Conservation (phyloP, 2,113 vertebrate genomes). For the western clawed frog (Xenopus tropicalis) region DNA sequence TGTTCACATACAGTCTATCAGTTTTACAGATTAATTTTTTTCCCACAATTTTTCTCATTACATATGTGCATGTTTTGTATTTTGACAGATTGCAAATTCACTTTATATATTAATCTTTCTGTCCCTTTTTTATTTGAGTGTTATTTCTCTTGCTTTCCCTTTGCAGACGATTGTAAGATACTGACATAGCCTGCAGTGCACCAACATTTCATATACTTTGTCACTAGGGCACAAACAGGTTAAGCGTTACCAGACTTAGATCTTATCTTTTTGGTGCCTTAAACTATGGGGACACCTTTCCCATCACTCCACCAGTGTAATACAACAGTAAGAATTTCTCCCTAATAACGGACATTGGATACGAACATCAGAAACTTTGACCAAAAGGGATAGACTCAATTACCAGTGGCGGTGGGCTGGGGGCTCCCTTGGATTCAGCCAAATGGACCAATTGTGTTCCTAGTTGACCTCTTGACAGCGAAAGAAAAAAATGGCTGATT, state of each 20-base stretch:
- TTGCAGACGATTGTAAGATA: no score
- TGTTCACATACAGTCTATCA: no score
- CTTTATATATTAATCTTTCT: no score
- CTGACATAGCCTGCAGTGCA: no score
- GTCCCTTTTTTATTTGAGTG: no score
- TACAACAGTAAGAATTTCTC: constrained; percentile 71
- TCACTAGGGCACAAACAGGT: constrained; percentile 9
- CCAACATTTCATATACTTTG: neutral
- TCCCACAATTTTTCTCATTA: no score
- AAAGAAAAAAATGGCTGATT: constrained; percentile 66
- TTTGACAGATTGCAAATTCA: neutral
- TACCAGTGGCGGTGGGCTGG: constrained; percentile 65
- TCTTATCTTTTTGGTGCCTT: constrained; percentile 33
- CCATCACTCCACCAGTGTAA: constrained; percentile 61
- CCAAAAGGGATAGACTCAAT: constrained; percentile 69
- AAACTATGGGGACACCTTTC: constrained; percentile 25
- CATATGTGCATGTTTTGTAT: no score
- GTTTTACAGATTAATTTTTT: no score
- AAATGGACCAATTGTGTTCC: constrained; percentile 64
- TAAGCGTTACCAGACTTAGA: constrained; percentile 14
- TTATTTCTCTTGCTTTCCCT: no score
- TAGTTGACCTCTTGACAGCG: constrained; percentile 65
- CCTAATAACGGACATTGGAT: constrained; percentile 70
- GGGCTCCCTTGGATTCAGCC: constrained; percentile 71
- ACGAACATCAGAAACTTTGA: constrained; percentile 73